Evolutionary conservation across 2,113 vertebrate species (phyloP).

Genomic region (Oncorhynchus kisutch): DNA sequence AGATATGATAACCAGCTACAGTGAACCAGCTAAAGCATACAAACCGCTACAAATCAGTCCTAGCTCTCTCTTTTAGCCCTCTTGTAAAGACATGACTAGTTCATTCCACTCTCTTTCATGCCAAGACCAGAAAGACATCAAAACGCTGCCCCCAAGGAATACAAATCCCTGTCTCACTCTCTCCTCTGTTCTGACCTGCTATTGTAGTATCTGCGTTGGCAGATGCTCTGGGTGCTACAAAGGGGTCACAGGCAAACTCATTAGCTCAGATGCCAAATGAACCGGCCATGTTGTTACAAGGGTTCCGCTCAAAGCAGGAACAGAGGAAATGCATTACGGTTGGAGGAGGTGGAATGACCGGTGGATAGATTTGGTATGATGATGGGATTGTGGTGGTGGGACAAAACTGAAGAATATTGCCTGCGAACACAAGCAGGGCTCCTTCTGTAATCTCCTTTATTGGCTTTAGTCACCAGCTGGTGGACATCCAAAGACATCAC

Average conservation of each 20-base stretch:
- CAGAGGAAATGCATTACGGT: background rate
- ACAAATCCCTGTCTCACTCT: slow-evolving; percentile 21
- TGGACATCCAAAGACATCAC: background rate
- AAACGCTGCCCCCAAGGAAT: slow-evolving; percentile 15
- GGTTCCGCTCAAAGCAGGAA: background rate
- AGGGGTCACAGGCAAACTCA: slow-evolving; percentile 16
- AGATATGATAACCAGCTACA: background rate
- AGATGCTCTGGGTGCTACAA: background rate
- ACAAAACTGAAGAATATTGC: too few species aligned
- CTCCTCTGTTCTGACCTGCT: slow-evolving; percentile 5
- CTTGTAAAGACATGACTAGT: slow-evolving; percentile 40
- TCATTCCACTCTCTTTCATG: slow-evolving; percentile 42
- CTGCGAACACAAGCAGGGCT: too few species aligned
- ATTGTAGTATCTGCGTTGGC: background rate
- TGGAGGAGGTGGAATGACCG: background rate
- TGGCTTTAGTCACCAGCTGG: too few species aligned
- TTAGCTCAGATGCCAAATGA: slow-evolving; percentile 20
- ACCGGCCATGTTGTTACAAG: background rate
- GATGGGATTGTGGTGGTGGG: background rate
- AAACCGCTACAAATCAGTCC: slow-evolving; percentile 13
- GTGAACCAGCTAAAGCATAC: background rate
- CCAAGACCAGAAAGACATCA: slow-evolving; percentile 45
- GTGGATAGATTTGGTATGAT: background rate
- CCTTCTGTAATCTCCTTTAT: too few species aligned
- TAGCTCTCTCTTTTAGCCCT: slow-evolving; percentile 23